Evolutionary conservation across 2,113 vertebrate genomes (phyloP).

Genomic region (Nematolebias whitei): DNA sequence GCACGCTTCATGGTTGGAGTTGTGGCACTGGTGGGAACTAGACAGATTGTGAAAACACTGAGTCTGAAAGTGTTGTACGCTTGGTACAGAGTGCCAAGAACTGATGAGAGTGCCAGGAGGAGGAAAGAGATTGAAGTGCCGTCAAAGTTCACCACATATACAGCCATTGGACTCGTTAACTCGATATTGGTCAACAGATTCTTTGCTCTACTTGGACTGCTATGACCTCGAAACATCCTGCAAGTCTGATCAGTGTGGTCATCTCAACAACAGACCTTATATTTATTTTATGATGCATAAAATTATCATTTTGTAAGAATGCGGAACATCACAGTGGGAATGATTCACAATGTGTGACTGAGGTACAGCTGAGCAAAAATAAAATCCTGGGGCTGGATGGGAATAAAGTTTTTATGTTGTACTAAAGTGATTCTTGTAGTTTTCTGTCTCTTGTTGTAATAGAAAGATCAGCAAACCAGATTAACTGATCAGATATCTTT

Average conservation of each 20-base stretch:
- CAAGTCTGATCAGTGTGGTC: neutral
- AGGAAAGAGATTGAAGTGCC: conserved; percentile 92
- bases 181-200: conserved; percentile 84
- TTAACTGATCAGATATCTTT: too few relatives aligned
- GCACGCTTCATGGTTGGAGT: conserved; percentile 82
- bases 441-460: neutral
- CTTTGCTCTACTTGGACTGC: conserved; percentile 81
- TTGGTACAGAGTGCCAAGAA: conserved; percentile 76
- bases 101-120: conserved; percentile 75
- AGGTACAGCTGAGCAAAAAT: conserved; percentile 25
- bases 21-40: conserved; percentile 77
- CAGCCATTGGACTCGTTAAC: conserved; percentile 84
- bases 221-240: conserved; percentile 66
- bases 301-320: neutral
- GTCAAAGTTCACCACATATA: conserved; percentile 90
- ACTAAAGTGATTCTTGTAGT: neutral
- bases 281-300: conserved; percentile 32
- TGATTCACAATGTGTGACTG: conserved; percentile 35
- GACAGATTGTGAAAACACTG: conserved; percentile 76
- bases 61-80: conserved; percentile 80
- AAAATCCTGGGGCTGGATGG: conserved; percentile 1
- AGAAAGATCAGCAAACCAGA: neutral
- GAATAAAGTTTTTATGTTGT: neutral
- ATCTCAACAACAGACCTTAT: conserved; percentile 25
- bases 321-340: neutral